Percentiles rank a stretch among this genome's conserved stretches.
Conservation (phyloP, 2,797 vertebrate species). For the Kryptopterus vitreolus region DNA sequence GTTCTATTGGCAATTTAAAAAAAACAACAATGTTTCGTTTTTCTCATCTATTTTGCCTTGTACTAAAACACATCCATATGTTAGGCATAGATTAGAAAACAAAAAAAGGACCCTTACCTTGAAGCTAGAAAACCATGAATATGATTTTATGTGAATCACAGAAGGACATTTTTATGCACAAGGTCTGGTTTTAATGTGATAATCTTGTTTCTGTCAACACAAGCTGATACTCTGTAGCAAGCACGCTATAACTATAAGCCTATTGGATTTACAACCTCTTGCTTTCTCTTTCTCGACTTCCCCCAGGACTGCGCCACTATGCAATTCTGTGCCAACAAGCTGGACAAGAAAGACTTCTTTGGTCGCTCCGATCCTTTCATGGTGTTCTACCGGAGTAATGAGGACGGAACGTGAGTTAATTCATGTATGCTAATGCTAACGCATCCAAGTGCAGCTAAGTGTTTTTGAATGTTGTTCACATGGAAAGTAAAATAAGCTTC, state of each 20-base stretch:
- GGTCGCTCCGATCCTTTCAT: conserved; percentile 95
- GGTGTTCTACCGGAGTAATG: conserved; percentile 95
- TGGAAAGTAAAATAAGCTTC: neutral
- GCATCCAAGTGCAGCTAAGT: neutral
- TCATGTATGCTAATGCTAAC: neutral
- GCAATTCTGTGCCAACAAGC: conserved; percentile 94
- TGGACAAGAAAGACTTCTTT: conserved; percentile 97
- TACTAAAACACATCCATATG: conserved; percentile 4
- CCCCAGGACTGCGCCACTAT: conserved; percentile 88
- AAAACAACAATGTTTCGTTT: conserved; percentile 2
- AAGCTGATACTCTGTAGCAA: conserved; percentile 27
- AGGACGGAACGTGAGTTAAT: conserved; percentile 90
- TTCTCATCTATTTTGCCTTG: neutral
- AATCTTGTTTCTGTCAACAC: neutral
- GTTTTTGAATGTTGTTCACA: conserved; percentile 1
- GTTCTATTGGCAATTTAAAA: neutral
- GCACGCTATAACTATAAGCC: conserved; percentile 40
- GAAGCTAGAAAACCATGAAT: neutral
- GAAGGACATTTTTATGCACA: neutral
- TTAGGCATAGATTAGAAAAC: neutral
- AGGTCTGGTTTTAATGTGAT: conserved; percentile 34
- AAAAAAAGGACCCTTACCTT: neutral
- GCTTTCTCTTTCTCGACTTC: conserved; percentile 25
- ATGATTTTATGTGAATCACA: neutral
- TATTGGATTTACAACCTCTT: conserved; percentile 56